phyloP scores from a whole-genome alignment of 2,888 invertebrate species.

The Hydrotaea diabolus region DNA sequence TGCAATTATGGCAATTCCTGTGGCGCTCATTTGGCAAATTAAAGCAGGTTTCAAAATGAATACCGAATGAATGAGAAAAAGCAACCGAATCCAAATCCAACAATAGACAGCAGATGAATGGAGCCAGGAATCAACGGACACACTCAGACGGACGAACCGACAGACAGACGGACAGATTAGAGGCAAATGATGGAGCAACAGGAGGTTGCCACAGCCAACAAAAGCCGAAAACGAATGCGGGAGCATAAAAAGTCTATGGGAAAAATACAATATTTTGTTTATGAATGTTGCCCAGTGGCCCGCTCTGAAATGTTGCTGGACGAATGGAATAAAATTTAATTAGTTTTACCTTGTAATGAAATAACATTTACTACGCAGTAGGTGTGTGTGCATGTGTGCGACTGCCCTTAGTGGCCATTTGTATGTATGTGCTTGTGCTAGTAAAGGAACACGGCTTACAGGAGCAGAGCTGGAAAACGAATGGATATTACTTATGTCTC shows the following conservation, averaged over 20 bases:
- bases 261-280: conserved; percentile 13
- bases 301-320: background rate
- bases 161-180: background rate
- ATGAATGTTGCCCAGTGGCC: background rate
- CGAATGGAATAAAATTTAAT: conserved; percentile 43
- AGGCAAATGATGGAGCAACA: background rate
- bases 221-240: background rate
- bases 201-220: background rate
- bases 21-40: background rate
- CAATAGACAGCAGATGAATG: no score
- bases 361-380: conserved; percentile 10
- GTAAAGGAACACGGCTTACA: background rate
- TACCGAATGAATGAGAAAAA: background rate
- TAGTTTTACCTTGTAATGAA: conserved; percentile 39
- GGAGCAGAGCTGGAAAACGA: no score
- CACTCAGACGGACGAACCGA: background rate
- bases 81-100: background rate
- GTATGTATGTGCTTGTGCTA: no score
- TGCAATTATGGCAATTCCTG: background rate
- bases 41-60: background rate
- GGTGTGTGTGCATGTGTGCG: background rate
- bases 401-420: background rate
- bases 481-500: background rate
- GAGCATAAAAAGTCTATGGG: background rate
- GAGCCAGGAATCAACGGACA: background rate